Evolutionary conservation across 2,888 invertebrate species (phyloP).

Genomic region (Helicoverpa assulta): DNA sequence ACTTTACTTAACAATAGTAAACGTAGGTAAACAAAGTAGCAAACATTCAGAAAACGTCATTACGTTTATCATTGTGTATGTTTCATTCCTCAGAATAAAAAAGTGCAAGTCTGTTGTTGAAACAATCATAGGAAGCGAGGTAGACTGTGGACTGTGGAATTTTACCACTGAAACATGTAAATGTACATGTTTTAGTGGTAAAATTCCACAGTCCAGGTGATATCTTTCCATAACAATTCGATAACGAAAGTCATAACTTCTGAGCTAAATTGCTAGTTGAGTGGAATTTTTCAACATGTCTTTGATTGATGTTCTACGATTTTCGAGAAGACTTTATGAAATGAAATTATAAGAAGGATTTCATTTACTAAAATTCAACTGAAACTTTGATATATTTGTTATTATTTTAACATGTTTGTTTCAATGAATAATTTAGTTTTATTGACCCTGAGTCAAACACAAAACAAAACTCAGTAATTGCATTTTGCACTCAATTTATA

Average conservation of each 20-base stretch:
- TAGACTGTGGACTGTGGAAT: neutral
- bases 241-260: neutral
- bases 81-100: neutral
- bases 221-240: slow-evolving; percentile 6
- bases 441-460: no score
- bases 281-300: neutral
- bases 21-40: neutral
- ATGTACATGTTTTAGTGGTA: no score
- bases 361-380: no score
- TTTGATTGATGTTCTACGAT: neutral
- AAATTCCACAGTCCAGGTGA: no score
- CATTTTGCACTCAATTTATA: slow-evolving; percentile 17
- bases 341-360: no score
- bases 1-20: neutral
- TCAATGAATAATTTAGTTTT: no score
- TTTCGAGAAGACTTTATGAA: no score
- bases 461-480: neutral
- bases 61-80: neutral
- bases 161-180: neutral
- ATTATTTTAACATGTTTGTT: no score
- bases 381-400: no score
- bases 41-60: neutral
- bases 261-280: neutral
- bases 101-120: neutral
- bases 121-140: neutral